phyloP scores from a whole-genome alignment of 2,888 invertebrate species.

The Drosophila neotestacea region DNA sequence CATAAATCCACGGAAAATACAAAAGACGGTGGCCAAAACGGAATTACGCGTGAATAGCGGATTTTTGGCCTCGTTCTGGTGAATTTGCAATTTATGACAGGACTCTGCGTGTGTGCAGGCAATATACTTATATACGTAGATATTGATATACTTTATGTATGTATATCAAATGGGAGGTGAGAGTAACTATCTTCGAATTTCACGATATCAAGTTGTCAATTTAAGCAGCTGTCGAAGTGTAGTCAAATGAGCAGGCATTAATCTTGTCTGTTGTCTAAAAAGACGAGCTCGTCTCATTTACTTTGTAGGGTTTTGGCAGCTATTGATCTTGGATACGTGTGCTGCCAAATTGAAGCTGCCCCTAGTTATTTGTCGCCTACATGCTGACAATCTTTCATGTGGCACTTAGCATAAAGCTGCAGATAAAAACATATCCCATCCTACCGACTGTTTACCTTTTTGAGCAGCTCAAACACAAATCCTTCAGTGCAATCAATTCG shows the following conservation, averaged over 20 bases:
- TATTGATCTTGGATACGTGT: slow-evolving; percentile 44
- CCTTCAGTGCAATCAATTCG: slow-evolving; percentile 76
- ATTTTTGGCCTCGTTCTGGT: slow-evolving; percentile 2
- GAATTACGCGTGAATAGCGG: slow-evolving; percentile 60
- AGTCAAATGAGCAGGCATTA: slow-evolving; percentile 70
- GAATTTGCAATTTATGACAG: slow-evolving; percentile 41
- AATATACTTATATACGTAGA: neutral
- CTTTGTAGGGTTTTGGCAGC: slow-evolving; percentile 1
- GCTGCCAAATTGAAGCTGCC: slow-evolving; percentile 26
- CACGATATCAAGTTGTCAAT: slow-evolving; percentile 67
- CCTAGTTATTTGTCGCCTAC: slow-evolving; percentile 56
- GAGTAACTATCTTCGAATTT: slow-evolving; percentile 10
- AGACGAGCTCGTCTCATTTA: slow-evolving; percentile 35
- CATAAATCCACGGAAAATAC: slow-evolving; percentile 61
- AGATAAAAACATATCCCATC: slow-evolving; percentile 25
- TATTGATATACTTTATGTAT: neutral
- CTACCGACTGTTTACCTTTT: slow-evolving; percentile 61
- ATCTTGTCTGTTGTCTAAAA: slow-evolving; percentile 48
- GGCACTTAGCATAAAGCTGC: slow-evolving; percentile 67
- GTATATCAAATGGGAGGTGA: neutral
- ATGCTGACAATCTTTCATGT: slow-evolving; percentile 66
- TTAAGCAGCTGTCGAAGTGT: slow-evolving; percentile 22
- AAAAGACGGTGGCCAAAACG: slow-evolving; percentile 37
- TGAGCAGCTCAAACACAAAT: slow-evolving; percentile 61
- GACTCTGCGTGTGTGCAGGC: slow-evolving; percentile 16